Conservation (phyloP, 2,797 vertebrate genomes). For the Xenops minutus region DNA sequence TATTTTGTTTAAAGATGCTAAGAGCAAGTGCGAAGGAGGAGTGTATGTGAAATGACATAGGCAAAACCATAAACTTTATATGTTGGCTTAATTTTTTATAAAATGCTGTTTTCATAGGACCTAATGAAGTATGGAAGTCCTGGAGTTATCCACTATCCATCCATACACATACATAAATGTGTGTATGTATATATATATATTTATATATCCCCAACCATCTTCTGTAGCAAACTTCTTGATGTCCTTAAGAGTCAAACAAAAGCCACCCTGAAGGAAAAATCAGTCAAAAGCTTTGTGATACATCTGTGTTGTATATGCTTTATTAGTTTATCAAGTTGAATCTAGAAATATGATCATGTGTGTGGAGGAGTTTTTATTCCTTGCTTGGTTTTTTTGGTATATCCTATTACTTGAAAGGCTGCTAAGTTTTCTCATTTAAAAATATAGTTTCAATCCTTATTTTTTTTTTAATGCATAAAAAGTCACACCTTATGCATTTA, state of each 20-base stretch:
- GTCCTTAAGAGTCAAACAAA: not conserved
- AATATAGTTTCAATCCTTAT: not conserved
- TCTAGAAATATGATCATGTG: not conserved
- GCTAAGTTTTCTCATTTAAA: not conserved
- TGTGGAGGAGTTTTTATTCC: not conserved
- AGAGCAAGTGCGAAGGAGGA: not conserved
- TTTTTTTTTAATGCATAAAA: not conserved
- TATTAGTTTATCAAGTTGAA: not conserved
- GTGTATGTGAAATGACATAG: not conserved
- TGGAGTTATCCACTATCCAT: not conserved
- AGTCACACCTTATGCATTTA: not conserved
- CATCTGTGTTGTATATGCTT: not conserved
- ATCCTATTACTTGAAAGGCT: not conserved
- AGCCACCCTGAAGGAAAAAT: not conserved
- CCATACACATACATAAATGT: no score
- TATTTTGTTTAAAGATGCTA: not conserved
- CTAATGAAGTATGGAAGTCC: not conserved
- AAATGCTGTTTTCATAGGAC: not conserved
- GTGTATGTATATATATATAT: accelerated
- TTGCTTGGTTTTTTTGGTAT: not conserved
- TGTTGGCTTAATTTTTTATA: not conserved
- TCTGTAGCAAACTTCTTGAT: not conserved
- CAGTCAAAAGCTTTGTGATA: not conserved
- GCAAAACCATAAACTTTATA: not conserved
- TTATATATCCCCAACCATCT: accelerated